Evolutionary conservation across 2,888 invertebrate species (phyloP).

Genomic region (Drosophila putrida): DNA sequence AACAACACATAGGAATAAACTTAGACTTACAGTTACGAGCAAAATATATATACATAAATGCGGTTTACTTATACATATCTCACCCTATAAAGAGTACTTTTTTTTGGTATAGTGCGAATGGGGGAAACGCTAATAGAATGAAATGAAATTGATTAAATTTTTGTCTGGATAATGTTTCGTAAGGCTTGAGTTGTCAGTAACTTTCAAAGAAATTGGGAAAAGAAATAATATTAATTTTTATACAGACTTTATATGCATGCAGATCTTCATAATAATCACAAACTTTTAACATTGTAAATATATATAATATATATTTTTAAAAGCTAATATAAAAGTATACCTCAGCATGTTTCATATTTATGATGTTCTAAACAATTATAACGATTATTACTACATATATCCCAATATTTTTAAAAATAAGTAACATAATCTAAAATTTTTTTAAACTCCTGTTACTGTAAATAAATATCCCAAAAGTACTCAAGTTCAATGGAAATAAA

Average conservation of each 20-base stretch:
- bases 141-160: slow-evolving; percentile 74
- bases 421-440: background rate
- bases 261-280: background rate
- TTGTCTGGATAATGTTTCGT: slow-evolving; percentile 42
- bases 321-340: background rate
- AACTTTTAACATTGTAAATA: slow-evolving; percentile 1
- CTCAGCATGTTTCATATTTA: slow-evolving; percentile 5
- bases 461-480: background rate
- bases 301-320: background rate
- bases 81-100: slow-evolving; percentile 25
- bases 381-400: background rate
- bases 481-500: background rate
- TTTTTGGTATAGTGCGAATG: slow-evolving; percentile 16
- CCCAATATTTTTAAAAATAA: background rate
- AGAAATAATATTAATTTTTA: background rate
- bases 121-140: slow-evolving; percentile 60
- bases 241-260: slow-evolving; percentile 24
- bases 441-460: background rate
- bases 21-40: slow-evolving; percentile 13
- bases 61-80: slow-evolving; percentile 56
- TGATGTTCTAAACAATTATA: background rate
- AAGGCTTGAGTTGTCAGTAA: background rate
- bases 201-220: background rate
- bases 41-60: slow-evolving; percentile 58
- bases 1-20: slow-evolving; percentile 19